These are phyloP conservation scores for Trimorus sp. DNA, from an alignment of 2,888 invertebrate genomes.

Conservation along the genomic window DNA sequence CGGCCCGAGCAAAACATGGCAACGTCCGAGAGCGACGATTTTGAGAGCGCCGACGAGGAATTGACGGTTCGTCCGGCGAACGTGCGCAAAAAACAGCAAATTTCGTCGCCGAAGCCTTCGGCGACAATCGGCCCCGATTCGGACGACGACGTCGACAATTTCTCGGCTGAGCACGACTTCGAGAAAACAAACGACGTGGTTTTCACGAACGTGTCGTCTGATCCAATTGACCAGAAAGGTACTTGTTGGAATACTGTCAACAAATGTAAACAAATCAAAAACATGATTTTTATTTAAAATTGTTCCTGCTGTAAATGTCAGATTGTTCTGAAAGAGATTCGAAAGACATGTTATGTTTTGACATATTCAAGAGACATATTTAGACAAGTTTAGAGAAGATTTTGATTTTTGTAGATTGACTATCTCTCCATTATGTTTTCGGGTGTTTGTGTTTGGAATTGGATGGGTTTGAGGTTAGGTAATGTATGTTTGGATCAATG, in stretches of 20 bases:
- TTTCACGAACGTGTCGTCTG: conserved; percentile 12
- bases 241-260: background rate
- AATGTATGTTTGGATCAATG: too few relatives aligned
- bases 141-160: conserved; percentile 76
- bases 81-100: conserved; percentile 26
- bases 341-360: too few relatives aligned
- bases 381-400: too few relatives aligned
- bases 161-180: conserved; percentile 64
- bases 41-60: conserved; percentile 90
- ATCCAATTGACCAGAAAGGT: conserved; percentile 23
- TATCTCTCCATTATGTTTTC: too few relatives aligned
- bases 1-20: conserved; percentile 82
- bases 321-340: too few relatives aligned
- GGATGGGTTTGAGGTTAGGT: too few relatives aligned
- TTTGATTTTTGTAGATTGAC: too few relatives aligned
- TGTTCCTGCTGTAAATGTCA: too few relatives aligned
- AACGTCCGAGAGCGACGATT: conserved; percentile 89
- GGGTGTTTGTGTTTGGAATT: too few relatives aligned
- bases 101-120: conserved; percentile 62
- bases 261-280: background rate
- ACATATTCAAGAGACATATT: too few relatives aligned
- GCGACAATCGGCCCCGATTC: conserved; percentile 77
- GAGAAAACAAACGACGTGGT: conserved; percentile 32
- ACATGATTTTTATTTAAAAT: too few relatives aligned
- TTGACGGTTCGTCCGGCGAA: conserved; percentile 74